phyloP scores from a whole-genome alignment of 2,888 invertebrate species.

The Amphimallon solstitiale region DNA sequence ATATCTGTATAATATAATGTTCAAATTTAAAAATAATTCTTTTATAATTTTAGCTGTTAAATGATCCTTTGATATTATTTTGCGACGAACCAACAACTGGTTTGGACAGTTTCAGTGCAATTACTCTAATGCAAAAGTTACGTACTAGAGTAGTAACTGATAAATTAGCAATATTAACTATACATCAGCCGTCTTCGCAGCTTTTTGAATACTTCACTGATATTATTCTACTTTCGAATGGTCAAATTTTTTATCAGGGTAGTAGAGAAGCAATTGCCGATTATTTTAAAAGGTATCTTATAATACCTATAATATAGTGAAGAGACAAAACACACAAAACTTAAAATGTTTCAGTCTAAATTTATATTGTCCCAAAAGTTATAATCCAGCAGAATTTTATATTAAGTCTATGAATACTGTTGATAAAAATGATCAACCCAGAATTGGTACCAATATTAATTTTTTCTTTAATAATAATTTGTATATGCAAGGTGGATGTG shows the following conservation, averaged over 20 bases:
- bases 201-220: slow-evolving; percentile 85
- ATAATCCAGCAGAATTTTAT: slow-evolving; percentile 88
- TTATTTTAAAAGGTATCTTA: slow-evolving; percentile 51
- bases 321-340: not conserved
- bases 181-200: slow-evolving; percentile 92
- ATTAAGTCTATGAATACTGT: slow-evolving; percentile 69
- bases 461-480: not conserved
- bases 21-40: not conserved
- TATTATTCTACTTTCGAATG: slow-evolving; percentile 80
- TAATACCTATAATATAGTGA: not conserved
- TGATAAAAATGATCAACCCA: not conserved
- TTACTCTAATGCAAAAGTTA: slow-evolving; percentile 78
- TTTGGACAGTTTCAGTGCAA: slow-evolving; percentile 89
- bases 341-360: slow-evolving; percentile 60
- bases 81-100: slow-evolving; percentile 96
- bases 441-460: not conserved
- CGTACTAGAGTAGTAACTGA: slow-evolving; percentile 73
- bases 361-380: slow-evolving; percentile 76
- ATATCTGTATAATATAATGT: slow-evolving; percentile 52
- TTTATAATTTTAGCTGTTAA: slow-evolving; percentile 72
- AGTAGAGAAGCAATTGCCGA: slow-evolving; percentile 70
- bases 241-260: slow-evolving; percentile 83
- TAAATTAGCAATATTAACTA: slow-evolving; percentile 85
- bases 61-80: slow-evolving; percentile 88
- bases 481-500: not conserved